These are phyloP conservation scores for Papilio aristodemus DNA, from an alignment of 1,140 invertebrate species.

Conservation along the genomic window DNA sequence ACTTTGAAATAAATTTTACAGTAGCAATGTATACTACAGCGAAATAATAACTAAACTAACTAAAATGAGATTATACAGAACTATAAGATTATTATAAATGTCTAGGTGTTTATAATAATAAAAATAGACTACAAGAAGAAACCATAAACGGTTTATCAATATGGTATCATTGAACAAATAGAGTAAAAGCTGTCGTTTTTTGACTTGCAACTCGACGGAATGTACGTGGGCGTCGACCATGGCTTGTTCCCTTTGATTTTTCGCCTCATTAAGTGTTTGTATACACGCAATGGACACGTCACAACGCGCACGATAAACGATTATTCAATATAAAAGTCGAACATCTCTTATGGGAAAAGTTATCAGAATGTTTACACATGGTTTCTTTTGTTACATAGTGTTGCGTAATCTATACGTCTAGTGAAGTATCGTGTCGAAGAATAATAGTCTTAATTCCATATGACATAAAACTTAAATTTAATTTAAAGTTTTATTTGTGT, in stretches of 20 bases:
- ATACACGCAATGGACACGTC: constrained; percentile 61
- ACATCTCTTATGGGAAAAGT: constrained; percentile 61
- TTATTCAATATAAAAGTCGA: constrained; percentile 53
- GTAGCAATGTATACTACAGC: background rate
- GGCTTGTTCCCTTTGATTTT: constrained; percentile 65
- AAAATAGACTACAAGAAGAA: no score
- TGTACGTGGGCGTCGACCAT: constrained; percentile 58
- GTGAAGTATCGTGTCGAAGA: background rate
- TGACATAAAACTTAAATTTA: background rate
- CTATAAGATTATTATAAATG: no score
- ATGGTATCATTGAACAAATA: constrained; percentile 36
- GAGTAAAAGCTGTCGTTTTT: constrained; percentile 6
- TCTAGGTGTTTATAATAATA: no score
- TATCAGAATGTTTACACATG: constrained; percentile 55
- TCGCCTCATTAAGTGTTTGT: constrained; percentile 71
- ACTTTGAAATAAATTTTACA: background rate
- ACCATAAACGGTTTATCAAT: constrained; percentile 16
- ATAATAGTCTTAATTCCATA: constrained; percentile 21
- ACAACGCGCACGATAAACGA: constrained; percentile 53
- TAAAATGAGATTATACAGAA: no score
- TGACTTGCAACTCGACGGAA: constrained; percentile 38
- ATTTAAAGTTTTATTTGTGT: constrained; percentile 29
- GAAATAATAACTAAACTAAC: no score
- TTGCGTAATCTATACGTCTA: constrained; percentile 23
- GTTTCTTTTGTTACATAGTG: constrained; percentile 43